Conservation (phyloP, 2,888 invertebrate genomes). For the Sesamia inferens region DNA sequence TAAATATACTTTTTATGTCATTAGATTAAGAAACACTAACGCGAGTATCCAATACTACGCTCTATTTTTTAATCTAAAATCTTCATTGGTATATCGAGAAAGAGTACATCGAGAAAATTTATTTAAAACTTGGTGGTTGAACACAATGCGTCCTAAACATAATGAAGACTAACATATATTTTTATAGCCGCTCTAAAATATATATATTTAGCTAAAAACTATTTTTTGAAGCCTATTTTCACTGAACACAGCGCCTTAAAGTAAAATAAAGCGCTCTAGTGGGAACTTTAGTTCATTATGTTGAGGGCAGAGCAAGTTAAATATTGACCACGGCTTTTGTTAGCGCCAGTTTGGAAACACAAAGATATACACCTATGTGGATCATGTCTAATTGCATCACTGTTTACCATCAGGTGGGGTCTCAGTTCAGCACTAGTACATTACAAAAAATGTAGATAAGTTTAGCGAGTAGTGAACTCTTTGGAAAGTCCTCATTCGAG, state of each 20-base stretch:
- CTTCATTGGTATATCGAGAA: not conserved
- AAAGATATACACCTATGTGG: not conserved
- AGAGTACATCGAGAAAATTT: not conserved
- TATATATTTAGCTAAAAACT: too few species aligned
- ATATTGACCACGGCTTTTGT: conserved; percentile 50
- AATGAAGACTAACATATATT: too few species aligned
- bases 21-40: not conserved
- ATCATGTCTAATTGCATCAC: not conserved
- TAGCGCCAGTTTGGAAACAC: conserved; percentile 27
- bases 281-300: conserved; percentile 45
- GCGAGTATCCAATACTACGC: not conserved
- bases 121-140: not conserved
- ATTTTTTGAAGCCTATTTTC: too few species aligned
- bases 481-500: not conserved
- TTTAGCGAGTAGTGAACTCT: not conserved
- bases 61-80: not conserved
- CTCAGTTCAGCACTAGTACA: too few species aligned
- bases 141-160: too few species aligned
- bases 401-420: too few species aligned
- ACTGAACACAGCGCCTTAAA: conserved; percentile 12
- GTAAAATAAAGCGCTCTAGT: conserved; percentile 21
- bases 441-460: not conserved
- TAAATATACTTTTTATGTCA: not conserved
- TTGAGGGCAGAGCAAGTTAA: conserved; percentile 40
- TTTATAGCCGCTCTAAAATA: too few species aligned